These are phyloP conservation scores for Hydractinia symbiolongicarpus DNA, from an alignment of 30 jellyfish, hydroid and myxozoan genomes.

Conservation along the genomic window DNA sequence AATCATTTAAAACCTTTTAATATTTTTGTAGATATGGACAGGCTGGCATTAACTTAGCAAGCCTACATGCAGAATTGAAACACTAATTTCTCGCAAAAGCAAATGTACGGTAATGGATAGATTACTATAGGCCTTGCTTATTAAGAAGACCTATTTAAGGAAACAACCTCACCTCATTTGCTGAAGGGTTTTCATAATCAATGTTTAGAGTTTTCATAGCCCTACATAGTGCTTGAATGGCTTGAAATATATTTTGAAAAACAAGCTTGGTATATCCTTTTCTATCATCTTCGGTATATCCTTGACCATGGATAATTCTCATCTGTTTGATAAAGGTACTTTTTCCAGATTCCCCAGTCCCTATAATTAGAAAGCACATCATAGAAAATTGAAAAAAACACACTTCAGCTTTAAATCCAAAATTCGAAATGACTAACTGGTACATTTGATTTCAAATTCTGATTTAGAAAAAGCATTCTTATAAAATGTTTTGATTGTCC, in stretches of 20 bases:
- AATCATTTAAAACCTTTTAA: too few species aligned
- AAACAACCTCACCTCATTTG: constrained; percentile 53
- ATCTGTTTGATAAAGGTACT: constrained; percentile 98
- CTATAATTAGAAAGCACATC: constrained; percentile 32
- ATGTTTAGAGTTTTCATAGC: constrained; percentile 88
- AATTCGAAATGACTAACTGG: neutral
- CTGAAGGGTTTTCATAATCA: constrained; percentile 46
- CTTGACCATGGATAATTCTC: constrained; percentile 99
- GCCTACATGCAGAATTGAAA: too few species aligned
- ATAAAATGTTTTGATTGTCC: too few species aligned
- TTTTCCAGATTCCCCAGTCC: constrained; percentile 99
- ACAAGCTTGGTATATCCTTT: constrained; percentile 83
- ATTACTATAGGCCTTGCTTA: too few species aligned
- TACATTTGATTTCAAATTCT: too few species aligned
- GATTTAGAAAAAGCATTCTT: too few species aligned
- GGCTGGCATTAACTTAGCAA: too few species aligned
- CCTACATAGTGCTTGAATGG: constrained; percentile 91
- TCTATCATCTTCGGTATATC: constrained; percentile 93
- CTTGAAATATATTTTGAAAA: constrained; percentile 87
- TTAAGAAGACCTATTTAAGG: neutral
- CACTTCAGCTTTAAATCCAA: neutral
- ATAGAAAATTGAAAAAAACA: neutral
- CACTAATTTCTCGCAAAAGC: too few species aligned
- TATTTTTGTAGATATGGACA: too few species aligned
- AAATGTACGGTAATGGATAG: too few species aligned